Base-by-base conservation (phyloP, 2,797 vertebrate genomes). In the Xiphorhynchus erythropygius region DNA sequence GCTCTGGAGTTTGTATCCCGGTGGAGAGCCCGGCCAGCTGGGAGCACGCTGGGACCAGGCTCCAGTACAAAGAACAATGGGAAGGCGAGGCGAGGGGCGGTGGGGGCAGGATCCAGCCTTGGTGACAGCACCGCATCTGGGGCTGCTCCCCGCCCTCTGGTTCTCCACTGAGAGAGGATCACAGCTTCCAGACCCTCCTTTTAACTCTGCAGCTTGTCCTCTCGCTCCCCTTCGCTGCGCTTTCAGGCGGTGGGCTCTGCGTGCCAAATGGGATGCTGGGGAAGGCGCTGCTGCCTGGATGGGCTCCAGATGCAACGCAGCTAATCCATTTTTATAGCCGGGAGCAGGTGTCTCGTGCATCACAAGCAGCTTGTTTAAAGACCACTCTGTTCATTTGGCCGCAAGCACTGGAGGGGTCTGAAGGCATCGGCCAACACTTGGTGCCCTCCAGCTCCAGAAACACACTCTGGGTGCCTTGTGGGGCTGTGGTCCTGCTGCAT, bases 251-350 rank as follows among this genome's bases (percentile, higher is more conserved):
- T 2, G 78, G 90, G 71, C 21, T 87, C 94, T 91, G 95, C 2
- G 4, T 91, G 96, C 94, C 94, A 95, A 93, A 96, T 76, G 94
- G 78, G 85, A 47, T 78, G 87, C 78, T 63, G 81, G 75, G 59
- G 84, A 41, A 94, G 82, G 92, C 59, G 5, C 83, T 81, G 93
- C 94, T 91, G 75, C 76, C 94, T 93, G 95, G 91, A 86, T 86
- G 96, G 82, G 89, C 92, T 96, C 95, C 95, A 95, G 92, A 89
- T 93, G 94, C 82, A 53, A 90, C 0, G 82, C 84, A 86, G 41
- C 76, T 18, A 93, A 93, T 93, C 89, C 91, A 37, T 49, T 86
- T 92, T 84, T 84, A 86, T 57, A 65, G 93, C 92, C 0, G 25
- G 87, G 62, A 96, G 94, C 96, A 96, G 95, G 94, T 96, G 95